Conservation (phyloP, 2,113 vertebrate genomes). For the Nothobranchius kuhntae region DNA sequence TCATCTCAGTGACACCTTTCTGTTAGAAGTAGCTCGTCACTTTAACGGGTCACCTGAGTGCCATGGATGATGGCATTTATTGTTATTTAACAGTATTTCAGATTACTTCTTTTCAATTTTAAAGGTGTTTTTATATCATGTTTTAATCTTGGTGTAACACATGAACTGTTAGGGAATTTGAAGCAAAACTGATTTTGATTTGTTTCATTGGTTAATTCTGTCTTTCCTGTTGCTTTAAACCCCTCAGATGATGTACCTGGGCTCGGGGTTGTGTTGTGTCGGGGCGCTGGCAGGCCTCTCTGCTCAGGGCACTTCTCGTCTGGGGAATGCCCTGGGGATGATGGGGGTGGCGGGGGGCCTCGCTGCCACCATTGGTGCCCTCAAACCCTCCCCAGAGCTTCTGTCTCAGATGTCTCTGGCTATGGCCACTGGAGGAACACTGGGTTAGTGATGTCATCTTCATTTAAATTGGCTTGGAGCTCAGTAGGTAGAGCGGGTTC, state of each 20-base stretch:
- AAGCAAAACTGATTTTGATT: neutral
- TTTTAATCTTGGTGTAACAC: no score
- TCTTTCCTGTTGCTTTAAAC: neutral
- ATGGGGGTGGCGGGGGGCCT: conserved; percentile 77
- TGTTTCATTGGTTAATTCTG: neutral
- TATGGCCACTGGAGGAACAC: conserved; percentile 76
- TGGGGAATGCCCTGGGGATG: conserved; percentile 78
- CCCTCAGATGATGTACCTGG: conserved; percentile 77
- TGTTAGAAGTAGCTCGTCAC: no score
- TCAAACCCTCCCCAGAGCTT: conserved; percentile 78
- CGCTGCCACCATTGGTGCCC: conserved; percentile 72
- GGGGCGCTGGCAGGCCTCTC: conserved; percentile 78
- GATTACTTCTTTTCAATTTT: no score
- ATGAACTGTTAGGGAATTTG: no score
- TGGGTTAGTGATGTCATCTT: conserved; percentile 47
- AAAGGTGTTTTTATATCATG: no score
- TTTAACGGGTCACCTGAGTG: no score
- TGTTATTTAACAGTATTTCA: no score
- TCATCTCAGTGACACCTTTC: no score
- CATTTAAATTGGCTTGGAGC: neutral
- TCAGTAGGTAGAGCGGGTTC: no score
- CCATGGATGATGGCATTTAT: no score
- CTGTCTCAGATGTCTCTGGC: conserved; percentile 81
- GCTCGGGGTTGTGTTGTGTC: conserved; percentile 79
- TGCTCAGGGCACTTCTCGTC: conserved; percentile 72